Evolutionary conservation across 2,888 invertebrate species (phyloP), one percentile per base, ranked within the genome.

Genomic region (Pocota personata): DNA sequence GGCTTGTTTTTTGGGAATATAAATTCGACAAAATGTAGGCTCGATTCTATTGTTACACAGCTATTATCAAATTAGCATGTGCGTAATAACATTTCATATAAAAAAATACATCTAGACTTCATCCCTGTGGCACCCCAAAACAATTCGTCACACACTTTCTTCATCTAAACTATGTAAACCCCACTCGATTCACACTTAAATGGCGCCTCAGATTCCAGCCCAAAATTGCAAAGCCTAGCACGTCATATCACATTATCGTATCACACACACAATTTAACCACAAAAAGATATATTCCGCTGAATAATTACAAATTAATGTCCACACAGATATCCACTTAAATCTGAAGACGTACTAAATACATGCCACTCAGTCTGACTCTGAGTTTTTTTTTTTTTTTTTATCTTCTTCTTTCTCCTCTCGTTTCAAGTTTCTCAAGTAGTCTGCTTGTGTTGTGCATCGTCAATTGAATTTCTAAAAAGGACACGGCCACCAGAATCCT

Each of bases 251-350:
- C 75, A 84, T 79, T 84, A 75, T 71, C 75, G 27, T 21, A 50
- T 79, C 84, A 79, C 40, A 79, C 71, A 79, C 64, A 71, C 73
- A 69, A 84, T 75, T 78, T 50, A 79, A 64, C 67, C 52, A 69
- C 37, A 67, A 60, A 62, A 73, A 24, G 60, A 40, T 46, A 37
- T 67, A 78, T 71, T 64, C 40, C 46, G 58, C 50, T 60, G 72
- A 43, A 72, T 73, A 73, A 67, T 78, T 60, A 78, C 62, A 78
- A 78, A 83, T 83, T 83, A 83, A 78, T 83, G 83, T 83, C 83
- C 83, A 69, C 83, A 73, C 52, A 73, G 52, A 62, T 58, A 58
- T 40, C 46, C 64, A 75, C 84, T 73, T 67, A 14, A 58, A 67
- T 30, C 24, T 76, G 55, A 72, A 66, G 14, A 37, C 21, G 8